These are phyloP conservation scores for Sceloporus undulatus DNA, from an alignment of 2,113 vertebrate species.

Conservation along the genomic window DNA sequence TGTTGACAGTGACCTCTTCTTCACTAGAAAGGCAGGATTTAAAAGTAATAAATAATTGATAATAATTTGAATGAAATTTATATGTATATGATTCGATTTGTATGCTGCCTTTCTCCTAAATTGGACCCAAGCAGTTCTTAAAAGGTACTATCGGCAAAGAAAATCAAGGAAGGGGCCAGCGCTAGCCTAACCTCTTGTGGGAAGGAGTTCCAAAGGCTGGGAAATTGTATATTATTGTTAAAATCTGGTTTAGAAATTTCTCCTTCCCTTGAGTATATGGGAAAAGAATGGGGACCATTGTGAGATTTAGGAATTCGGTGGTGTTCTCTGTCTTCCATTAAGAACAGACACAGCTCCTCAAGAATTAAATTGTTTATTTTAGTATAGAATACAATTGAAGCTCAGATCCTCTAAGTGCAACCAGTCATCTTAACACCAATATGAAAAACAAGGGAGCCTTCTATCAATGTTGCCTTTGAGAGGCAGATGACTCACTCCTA, in stretches of 20 bases:
- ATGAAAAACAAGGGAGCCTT: not conserved
- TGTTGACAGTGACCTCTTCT: no score
- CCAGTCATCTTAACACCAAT: not conserved
- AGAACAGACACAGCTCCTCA: not conserved
- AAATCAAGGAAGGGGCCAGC: no score
- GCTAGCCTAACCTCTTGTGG: no score
- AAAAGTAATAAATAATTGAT: no score
- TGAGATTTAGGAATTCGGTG: not conserved
- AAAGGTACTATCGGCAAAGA: no score
- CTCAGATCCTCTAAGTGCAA: not conserved
- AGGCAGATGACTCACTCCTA: not conserved
- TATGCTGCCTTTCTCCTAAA: no score
- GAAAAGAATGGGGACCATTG: not conserved
- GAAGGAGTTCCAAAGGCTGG: no score
- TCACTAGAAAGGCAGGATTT: no score
- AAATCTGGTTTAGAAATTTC: not conserved
- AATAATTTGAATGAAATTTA: no score
- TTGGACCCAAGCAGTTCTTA: no score
- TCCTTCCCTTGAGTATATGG: not conserved
- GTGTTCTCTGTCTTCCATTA: not conserved
- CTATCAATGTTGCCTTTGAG: not conserved
- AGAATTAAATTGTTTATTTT: not conserved
- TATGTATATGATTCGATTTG: no score
- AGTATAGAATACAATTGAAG: not conserved
- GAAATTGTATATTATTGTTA: no score